Conservation (phyloP, 2,888 invertebrate species). For the Maniola hyperantus region DNA sequence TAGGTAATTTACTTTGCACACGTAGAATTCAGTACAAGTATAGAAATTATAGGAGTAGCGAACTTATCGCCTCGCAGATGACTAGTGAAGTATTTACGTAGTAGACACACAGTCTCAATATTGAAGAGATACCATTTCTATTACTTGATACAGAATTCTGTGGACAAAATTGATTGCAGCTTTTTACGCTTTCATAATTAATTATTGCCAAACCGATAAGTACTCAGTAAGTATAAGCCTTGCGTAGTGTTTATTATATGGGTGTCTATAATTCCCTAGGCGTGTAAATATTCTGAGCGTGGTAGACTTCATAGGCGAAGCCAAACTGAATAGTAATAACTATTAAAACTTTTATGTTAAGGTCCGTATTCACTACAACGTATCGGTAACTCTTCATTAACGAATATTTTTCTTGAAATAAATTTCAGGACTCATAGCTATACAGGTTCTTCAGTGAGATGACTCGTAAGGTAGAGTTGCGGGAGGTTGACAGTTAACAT, state of each 20-base stretch:
- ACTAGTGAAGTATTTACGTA: no score
- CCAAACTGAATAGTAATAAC: constrained; percentile 50
- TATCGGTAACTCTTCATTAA: background rate
- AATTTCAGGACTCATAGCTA: background rate
- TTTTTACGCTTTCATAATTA: constrained; percentile 12
- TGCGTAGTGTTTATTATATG: constrained; percentile 18
- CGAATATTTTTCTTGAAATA: background rate
- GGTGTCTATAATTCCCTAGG: constrained; percentile 19
- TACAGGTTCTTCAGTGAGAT: no score
- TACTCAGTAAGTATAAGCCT: constrained; percentile 13
- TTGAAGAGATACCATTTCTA: no score
- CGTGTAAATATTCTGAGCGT: constrained; percentile 44
- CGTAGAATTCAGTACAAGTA: no score
- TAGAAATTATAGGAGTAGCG: no score
- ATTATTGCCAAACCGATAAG: constrained; percentile 10
- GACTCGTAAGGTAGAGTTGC: no score
- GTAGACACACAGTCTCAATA: no score
- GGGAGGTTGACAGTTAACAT: no score
- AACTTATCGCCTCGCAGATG: no score
- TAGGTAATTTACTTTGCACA: no score
- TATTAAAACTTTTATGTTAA: constrained; percentile 26
- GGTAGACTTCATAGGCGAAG: constrained; percentile 58
- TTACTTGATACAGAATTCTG: background rate
- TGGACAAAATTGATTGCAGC: background rate
- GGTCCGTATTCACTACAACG: constrained; percentile 29